These are phyloP conservation scores for Capromys pilorides DNA, from an alignment of 2,797 vertebrate genomes.

Conservation along the genomic window DNA sequence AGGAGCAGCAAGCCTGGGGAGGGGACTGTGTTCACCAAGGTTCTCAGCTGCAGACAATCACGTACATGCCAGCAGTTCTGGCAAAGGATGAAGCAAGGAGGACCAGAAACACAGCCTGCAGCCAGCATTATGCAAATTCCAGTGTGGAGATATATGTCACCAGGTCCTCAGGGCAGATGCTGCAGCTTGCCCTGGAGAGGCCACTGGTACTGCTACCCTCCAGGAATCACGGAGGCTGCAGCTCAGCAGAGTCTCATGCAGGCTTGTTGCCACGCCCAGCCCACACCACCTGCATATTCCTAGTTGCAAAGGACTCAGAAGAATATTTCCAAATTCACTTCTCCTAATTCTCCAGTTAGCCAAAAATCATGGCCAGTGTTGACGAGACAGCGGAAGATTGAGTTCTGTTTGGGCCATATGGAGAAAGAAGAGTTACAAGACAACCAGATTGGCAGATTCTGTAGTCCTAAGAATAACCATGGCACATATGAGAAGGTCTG, in stretches of 20 bases:
- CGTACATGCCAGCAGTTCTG: neutral
- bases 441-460: neutral
- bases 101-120: no score
- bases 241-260: no score
- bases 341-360: neutral
- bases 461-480: neutral
- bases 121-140: neutral
- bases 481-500: neutral
- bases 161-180: neutral
- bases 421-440: neutral
- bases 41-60: neutral
- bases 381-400: neutral
- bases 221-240: accelerated
- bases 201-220: neutral
- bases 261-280: neutral
- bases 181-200: neutral
- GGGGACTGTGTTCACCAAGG: accelerated
- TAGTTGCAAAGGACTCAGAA: neutral
- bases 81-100: no score
- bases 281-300: accelerated
- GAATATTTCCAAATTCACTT: neutral
- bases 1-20: neutral
- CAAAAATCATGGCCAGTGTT: neutral
- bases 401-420: neutral
- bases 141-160: neutral